Percentiles rank a stretch among this genome's conserved stretches.
Conservation (phyloP, 2,797 vertebrate genomes). For the Sardinella longiceps region DNA sequence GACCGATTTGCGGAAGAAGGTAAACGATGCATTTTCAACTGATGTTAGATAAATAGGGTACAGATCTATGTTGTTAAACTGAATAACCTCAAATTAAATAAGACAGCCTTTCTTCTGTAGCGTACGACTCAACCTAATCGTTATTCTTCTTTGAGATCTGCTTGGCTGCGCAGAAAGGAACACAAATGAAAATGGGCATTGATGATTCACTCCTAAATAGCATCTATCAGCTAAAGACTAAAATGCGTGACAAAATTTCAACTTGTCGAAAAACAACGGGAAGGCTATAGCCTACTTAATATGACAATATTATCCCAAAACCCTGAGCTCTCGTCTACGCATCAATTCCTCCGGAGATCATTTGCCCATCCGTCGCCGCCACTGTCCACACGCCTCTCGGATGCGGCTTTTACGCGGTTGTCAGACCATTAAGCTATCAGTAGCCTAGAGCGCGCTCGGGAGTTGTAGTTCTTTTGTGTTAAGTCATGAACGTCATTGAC, state of each 20-base stretch:
- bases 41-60: neutral
- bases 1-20: constrained; percentile 42
- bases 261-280: neutral
- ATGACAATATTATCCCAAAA: neutral
- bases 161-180: neutral
- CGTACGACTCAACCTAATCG: too few species aligned
- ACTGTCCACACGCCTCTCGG: neutral
- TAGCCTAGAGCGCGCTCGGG: neutral
- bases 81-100: neutral
- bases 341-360: neutral
- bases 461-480: neutral
- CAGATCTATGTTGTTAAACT: neutral
- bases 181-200: neutral
- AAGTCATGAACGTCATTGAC: neutral
- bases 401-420: neutral
- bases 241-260: neutral
- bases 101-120: neutral
- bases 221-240: neutral
- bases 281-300: neutral
- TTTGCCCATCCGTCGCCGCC: neutral
- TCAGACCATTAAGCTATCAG: neutral
- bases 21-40: constrained; percentile 54
- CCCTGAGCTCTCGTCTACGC: neutral
- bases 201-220: neutral
- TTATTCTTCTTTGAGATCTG: neutral